A percentile compares a stretch with the other conserved stretches of the same genome.
These are phyloP conservation scores for Neotoxoptera formosana DNA, from an alignment of 1,140 invertebrate species.

Conservation along the genomic window DNA sequence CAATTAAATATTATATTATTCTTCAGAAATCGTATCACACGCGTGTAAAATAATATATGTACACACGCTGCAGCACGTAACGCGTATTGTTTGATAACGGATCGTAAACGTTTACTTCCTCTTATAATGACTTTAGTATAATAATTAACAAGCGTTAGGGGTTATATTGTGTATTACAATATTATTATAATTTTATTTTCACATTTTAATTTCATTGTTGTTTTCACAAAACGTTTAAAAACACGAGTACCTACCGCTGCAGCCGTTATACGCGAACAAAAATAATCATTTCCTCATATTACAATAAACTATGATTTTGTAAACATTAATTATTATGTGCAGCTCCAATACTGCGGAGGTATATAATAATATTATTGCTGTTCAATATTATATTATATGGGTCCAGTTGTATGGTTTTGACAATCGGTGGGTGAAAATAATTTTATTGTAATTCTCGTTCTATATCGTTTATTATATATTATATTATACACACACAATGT, in stretches of 20 bases:
- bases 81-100: background rate
- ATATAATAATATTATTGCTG: background rate
- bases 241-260: background rate
- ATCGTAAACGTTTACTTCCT: slow-evolving; percentile 21
- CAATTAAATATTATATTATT: background rate
- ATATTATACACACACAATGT: slow-evolving; percentile 18
- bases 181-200: background rate
- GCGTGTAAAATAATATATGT: background rate
- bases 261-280: background rate
- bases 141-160: background rate
- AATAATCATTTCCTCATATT: slow-evolving; percentile 14
- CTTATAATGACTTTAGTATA: slow-evolving; percentile 3
- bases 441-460: slow-evolving; percentile 33
- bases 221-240: background rate
- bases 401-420: background rate
- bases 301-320: background rate
- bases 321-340: too few species aligned
- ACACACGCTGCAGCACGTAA: background rate
- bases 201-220: background rate
- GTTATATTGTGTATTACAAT: background rate
- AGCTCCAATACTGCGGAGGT: background rate
- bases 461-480: slow-evolving; percentile 18
- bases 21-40: slow-evolving; percentile 6
- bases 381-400: too few species aligned
- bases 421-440: slow-evolving; percentile 14